Evolutionary conservation across 2,888 invertebrate species (phyloP).

Genomic region (Spilarctia lutea): DNA sequence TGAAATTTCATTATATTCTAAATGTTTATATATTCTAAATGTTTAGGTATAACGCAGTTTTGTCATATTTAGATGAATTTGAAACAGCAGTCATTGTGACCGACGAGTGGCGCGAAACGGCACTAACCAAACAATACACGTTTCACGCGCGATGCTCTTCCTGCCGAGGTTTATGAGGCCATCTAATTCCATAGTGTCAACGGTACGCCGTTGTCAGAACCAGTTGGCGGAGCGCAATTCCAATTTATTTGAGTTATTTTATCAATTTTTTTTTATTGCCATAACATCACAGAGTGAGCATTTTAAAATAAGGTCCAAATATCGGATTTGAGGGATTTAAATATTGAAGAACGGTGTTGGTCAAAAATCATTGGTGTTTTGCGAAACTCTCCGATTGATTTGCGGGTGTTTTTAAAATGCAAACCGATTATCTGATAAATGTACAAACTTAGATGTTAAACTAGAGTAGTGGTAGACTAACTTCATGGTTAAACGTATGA

Average conservation of each 20-base stretch:
- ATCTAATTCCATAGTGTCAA: constrained; percentile 69
- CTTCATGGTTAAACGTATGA: no score
- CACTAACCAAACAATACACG: constrained; percentile 66
- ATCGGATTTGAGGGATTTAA: no score
- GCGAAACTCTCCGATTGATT: no score
- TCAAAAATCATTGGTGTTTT: no score
- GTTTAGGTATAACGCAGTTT: neutral
- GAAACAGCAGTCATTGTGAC: constrained; percentile 62
- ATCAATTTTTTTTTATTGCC: neutral
- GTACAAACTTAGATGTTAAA: no score
- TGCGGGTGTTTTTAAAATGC: no score
- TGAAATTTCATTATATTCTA: neutral
- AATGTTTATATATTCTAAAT: neutral
- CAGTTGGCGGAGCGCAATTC: constrained; percentile 9
- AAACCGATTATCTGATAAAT: no score
- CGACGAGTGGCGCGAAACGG: constrained; percentile 74
- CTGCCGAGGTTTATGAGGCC: constrained; percentile 71
- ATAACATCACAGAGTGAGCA: neutral
- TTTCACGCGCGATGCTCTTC: constrained; percentile 76
- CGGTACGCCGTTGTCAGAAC: constrained; percentile 33
- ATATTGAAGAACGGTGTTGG: no score
- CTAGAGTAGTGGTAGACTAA: no score
- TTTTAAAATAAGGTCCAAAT: neutral
- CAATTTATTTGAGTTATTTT: neutral
- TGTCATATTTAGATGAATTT: constrained; percentile 46